Evolutionary conservation across 2,888 invertebrate genomes (phyloP), one percentile per base, ranked within the genome.

Genomic region (Cataglyphis albicans): DNA sequence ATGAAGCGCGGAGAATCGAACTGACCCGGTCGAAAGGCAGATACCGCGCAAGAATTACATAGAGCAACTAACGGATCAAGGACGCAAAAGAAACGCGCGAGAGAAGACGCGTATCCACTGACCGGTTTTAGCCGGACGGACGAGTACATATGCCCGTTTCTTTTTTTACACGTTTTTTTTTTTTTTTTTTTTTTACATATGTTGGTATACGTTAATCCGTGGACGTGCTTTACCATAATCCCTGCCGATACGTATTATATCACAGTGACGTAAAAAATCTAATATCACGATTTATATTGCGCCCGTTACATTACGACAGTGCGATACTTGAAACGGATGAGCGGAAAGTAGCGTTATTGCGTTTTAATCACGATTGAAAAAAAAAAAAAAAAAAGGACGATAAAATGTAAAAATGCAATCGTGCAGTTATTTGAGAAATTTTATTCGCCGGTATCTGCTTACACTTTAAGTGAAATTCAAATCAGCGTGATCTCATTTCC

Each of bases 81-180:
- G 75, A 84, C 52, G 38, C 25, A 35, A 35, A 52, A 74, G 41
- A 12, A 59, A 29, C 29, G 81, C 44, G 35, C 41, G 68, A 70
- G 74, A 70, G 48, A 75, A 82, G 81, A 55, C 59, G 68, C 72
- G 70, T 65, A 74, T 67, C 57, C 78, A 73, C 84, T 84, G 89
- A 89, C 88, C 88, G 88, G 87, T 89, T 89, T 88, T 86, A 83
- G 86, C 73, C 78, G 29, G 63, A 81, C 68, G 80, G 41, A 41
- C 64, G 74, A 63, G 35, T 78, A 81, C 81, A 57, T 57, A 48
- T 48, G 38, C 63, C 63, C 73, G 70, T 70, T 87, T 81, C 75
- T 82, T 82, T 74, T 67, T 67, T 78, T 67, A 4, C 21, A 44
- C 32, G 29, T 59, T 57, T 29, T 2, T 29, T 29, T 29, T 29